Percentiles rank a stretch among this genome's conserved stretches.
Evolutionary conservation across 2,888 invertebrate genomes (phyloP).

Genomic region (Ptilodon capucinus): DNA sequence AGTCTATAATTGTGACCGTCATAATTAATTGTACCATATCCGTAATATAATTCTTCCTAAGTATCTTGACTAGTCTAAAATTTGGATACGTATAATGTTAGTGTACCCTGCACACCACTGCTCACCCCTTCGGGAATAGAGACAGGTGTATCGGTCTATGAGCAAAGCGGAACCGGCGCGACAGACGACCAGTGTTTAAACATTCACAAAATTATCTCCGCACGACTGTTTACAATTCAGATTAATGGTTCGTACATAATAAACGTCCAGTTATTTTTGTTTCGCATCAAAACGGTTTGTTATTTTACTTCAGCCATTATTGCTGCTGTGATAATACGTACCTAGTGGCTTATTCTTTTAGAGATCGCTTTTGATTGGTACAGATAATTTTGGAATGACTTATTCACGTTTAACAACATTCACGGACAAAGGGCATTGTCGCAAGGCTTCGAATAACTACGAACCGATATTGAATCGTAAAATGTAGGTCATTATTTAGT

Average conservation of each 20-base stretch:
- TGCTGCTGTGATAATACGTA: slow-evolving; percentile 11
- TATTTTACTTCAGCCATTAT: slow-evolving; percentile 33
- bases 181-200: slow-evolving; percentile 23
- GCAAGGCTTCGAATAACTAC: not conserved
- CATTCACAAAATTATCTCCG: slow-evolving; percentile 43
- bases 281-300: slow-evolving; percentile 52
- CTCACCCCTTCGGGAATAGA: no score
- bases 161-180: not conserved
- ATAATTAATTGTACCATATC: no score
- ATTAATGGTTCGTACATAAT: slow-evolving; percentile 57
- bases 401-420: no score
- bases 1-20: no score
- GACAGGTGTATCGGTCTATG: not conserved
- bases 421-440: no score
- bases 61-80: no score
- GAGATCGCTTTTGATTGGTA: slow-evolving; percentile 8
- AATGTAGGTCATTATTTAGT: no score
- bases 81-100: no score
- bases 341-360: slow-evolving; percentile 25
- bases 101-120: no score
- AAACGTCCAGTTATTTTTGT: slow-evolving; percentile 56
- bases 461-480: not conserved
- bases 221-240: slow-evolving; percentile 51
- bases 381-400: not conserved
- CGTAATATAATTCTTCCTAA: no score